Percentiles rank a stretch among this genome's conserved stretches.
Evolutionary conservation across 2,797 vertebrate species (phyloP).

Genomic region (Rhyacichthys aspro): DNA sequence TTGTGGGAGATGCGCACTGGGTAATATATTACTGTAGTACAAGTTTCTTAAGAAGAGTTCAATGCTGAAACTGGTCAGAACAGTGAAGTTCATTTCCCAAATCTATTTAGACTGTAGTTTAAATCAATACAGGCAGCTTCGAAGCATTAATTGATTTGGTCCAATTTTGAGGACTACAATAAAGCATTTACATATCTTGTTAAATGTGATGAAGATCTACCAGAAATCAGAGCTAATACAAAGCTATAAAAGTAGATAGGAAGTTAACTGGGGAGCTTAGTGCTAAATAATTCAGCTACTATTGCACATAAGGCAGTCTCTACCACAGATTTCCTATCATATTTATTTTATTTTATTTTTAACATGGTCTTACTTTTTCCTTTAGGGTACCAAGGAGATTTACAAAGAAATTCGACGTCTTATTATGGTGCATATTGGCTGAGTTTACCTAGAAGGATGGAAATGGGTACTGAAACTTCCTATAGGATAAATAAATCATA

Average conservation of each 20-base stretch:
- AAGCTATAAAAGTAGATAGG: conserved; percentile 4
- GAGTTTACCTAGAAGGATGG: not conserved
- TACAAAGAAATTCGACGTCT: too few species aligned
- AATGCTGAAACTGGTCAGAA: not conserved
- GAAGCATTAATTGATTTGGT: not conserved
- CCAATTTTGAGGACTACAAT: not conserved
- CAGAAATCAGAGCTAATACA: not conserved
- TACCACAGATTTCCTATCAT: not conserved
- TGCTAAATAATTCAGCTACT: conserved; percentile 6
- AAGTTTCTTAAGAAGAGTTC: conserved; percentile 10
- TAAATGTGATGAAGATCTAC: not conserved
- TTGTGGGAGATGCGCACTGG: conserved; percentile 2
- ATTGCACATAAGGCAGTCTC: not conserved
- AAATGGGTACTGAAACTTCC: too few species aligned
- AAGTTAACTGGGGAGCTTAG: not conserved
- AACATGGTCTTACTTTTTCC: not conserved
- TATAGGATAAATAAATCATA: too few species aligned
- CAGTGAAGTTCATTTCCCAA: conserved; percentile 2
- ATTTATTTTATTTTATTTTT: conserved; percentile 1
- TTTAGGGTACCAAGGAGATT: not conserved
- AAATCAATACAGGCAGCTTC: not conserved
- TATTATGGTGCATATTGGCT: not conserved
- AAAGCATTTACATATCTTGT: not conserved
- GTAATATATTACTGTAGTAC: conserved; percentile 22
- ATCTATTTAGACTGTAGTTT: conserved; percentile 4